Percentiles rank a stretch among this genome's conserved stretches.
Conservation (phyloP, 2,113 vertebrate species). For the Tenebrosternarchus preto region DNA sequence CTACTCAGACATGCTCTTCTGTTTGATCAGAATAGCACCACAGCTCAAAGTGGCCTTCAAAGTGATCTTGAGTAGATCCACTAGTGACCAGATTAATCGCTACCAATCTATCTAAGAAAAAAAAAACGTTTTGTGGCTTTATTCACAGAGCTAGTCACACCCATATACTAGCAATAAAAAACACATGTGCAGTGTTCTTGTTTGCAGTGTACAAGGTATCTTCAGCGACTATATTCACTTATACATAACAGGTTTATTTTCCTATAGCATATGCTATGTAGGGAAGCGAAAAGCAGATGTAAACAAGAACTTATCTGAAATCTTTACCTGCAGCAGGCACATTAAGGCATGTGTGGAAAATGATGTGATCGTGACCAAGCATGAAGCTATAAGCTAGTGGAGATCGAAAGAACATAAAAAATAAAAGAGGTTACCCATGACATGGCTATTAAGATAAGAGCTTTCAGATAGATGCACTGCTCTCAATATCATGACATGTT, state of each 20-base stretch:
- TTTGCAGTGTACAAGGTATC: neutral
- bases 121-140: conserved; percentile 1
- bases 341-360: conserved; percentile 4
- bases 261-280: neutral
- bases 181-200: neutral
- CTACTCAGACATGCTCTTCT: conserved; percentile 35
- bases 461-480: conserved; percentile 16
- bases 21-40: conserved; percentile 26
- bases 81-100: conserved; percentile 14
- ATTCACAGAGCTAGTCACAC: conserved; percentile 17
- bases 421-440: conserved; percentile 4
- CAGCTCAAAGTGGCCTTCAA: conserved; percentile 11
- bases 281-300: neutral
- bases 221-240: neutral
- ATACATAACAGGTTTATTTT: no score
- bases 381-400: conserved; percentile 6
- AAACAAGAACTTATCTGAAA: neutral
- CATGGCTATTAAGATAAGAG: conserved; percentile 9
- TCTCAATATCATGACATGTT: conserved; percentile 7
- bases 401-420: conserved; percentile 27
- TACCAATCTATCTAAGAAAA: neutral
- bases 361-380: neutral
- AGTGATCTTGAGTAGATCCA: conserved; percentile 11
- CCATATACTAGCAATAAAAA: conserved; percentile 14
- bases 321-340: conserved; percentile 9